A percentile compares a stretch with the other conserved stretches of the same genome.
phyloP scores from a whole-genome alignment of 2,113 vertebrate genomes.

The Cisticola juncidis region DNA sequence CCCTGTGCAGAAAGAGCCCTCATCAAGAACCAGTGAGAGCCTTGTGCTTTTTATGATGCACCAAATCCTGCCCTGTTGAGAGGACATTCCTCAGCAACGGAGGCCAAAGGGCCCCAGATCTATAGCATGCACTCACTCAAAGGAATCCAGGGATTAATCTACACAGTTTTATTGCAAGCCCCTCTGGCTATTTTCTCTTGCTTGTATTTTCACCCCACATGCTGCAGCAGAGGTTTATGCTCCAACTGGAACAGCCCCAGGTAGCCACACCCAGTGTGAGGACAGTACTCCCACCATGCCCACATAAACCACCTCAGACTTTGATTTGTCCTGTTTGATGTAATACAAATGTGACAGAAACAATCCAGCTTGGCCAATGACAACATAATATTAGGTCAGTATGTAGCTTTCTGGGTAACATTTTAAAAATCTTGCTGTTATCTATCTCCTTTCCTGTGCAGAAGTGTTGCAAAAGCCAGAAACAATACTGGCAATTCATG shows the following conservation, averaged over 20 bases:
- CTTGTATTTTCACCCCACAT: background rate
- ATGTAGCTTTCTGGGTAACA: background rate
- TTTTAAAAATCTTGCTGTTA: background rate
- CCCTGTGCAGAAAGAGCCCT: background rate
- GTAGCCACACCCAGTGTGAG: background rate
- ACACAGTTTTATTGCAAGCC: background rate
- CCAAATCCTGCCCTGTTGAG: background rate
- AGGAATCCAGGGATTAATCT: background rate
- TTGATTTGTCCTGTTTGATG: background rate
- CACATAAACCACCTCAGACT: background rate
- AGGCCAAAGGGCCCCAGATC: background rate
- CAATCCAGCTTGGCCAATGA: background rate
- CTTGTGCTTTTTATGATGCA: background rate
- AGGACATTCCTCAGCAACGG: background rate
- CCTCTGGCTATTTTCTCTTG: background rate
- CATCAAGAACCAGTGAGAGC: background rate
- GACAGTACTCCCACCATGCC: background rate
- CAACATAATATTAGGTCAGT: background rate
- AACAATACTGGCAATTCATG: slow-evolving; percentile 16
- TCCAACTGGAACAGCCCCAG: background rate
- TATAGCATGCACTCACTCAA: background rate
- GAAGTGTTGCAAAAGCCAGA: background rate
- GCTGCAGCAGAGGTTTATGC: background rate
- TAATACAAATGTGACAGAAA: background rate
- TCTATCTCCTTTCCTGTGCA: background rate